Evolutionary conservation across 2,113 vertebrate species (phyloP).

Genomic region (Meles meles): DNA sequence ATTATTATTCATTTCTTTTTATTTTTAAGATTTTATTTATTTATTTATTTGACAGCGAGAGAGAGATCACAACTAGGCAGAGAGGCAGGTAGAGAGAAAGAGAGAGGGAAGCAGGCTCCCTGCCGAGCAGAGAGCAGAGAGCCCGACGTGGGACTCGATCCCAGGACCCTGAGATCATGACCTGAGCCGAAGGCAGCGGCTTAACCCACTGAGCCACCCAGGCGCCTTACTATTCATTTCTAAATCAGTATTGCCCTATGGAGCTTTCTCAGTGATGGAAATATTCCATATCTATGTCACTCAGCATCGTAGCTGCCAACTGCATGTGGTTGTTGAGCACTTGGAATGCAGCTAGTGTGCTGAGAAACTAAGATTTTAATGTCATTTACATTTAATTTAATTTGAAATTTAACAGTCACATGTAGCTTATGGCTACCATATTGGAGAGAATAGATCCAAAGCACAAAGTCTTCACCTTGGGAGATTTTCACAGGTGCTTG

Average conservation of each 20-base stretch:
- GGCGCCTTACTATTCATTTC: not conserved
- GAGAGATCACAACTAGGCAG: no score
- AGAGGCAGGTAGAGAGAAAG: no score
- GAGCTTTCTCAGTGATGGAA: not conserved
- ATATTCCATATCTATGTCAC: not conserved
- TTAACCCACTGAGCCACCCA: no score
- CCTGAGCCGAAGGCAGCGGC: no score
- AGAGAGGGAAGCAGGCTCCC: no score
- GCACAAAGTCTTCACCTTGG: not conserved
- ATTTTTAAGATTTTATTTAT: no score
- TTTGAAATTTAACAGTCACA: not conserved
- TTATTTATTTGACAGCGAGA: no score
- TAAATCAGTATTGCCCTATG: not conserved
- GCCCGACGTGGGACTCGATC: no score
- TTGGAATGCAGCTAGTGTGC: accelerated
- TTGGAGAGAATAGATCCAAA: not conserved
- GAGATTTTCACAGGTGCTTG: not conserved
- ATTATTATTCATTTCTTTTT: not conserved
- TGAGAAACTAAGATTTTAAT: not conserved
- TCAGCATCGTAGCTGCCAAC: accelerated
- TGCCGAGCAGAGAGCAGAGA: no score
- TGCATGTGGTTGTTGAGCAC: accelerated
- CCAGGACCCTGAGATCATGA: no score
- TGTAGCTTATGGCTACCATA: not conserved
- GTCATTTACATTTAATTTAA: not conserved